A percentile compares a stretch with the other conserved stretches of the same genome.
Evolutionary conservation across 2,797 vertebrate species (phyloP).

Genomic region (Coccyzus lansbergi): DNA sequence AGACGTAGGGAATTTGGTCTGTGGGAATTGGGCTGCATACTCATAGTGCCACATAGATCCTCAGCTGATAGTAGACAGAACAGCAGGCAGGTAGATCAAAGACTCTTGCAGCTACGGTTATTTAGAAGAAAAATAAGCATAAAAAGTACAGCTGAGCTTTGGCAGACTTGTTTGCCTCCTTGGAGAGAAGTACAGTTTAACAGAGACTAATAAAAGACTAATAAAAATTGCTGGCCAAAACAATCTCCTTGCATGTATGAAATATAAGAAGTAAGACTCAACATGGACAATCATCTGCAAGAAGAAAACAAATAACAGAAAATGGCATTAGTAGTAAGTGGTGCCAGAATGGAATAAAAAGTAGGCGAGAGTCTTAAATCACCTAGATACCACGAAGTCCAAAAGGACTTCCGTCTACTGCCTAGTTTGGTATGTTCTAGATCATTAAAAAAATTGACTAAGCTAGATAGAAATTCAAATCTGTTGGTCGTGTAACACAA

Average conservation of each 20-base stretch:
- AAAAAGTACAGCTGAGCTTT: neutral
- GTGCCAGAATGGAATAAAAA: neutral
- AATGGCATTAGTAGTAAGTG: neutral
- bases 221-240: neutral
- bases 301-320: neutral
- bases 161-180: neutral
- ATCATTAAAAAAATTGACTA: neutral
- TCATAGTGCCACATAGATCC: neutral
- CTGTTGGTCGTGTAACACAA: neutral
- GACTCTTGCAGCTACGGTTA: accelerated
- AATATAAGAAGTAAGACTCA: neutral
- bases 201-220: neutral
- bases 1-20: neutral
- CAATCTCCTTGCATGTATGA: neutral
- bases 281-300: neutral
- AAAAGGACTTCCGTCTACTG: neutral
- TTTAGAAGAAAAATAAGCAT: neutral
- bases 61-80: neutral
- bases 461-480: neutral
- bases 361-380: neutral
- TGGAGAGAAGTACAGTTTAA: neutral
- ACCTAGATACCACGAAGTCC: neutral
- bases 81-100: neutral
- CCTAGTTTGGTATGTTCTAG: neutral
- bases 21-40: neutral